Conservation (phyloP, 2,113 vertebrate genomes). For the Anolis sagrei region DNA sequence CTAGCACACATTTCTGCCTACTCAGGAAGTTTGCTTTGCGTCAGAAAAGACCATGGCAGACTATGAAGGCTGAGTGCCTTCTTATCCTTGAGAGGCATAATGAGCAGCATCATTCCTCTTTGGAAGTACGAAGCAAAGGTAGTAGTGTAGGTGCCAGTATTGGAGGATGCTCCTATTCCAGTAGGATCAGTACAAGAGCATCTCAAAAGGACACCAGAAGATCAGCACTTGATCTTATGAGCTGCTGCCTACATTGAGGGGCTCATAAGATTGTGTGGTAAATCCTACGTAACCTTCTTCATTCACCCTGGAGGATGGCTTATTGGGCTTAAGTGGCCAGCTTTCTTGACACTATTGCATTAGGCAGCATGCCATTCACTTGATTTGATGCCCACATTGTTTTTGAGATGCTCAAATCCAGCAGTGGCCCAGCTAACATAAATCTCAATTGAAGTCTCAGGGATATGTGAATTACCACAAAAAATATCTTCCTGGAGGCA, state of each 20-base stretch:
- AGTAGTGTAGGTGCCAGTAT: neutral
- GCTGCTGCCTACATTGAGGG: neutral
- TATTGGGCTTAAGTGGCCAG: neutral
- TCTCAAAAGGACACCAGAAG: neutral
- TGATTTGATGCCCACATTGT: neutral
- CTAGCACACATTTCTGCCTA: neutral
- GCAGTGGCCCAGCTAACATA: neutral
- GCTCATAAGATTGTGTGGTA: slow-evolving; percentile 5
- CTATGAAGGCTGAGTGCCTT: neutral
- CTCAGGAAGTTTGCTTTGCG: neutral
- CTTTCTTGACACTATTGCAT: neutral
- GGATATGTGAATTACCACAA: neutral
- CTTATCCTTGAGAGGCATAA: neutral
- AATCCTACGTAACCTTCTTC: slow-evolving; percentile 3
- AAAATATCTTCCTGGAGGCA: neutral
- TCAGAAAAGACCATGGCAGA: neutral
- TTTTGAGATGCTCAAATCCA: neutral
- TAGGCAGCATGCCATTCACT: neutral
- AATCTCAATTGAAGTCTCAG: neutral
- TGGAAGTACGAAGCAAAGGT: neutral
- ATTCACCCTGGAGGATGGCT: neutral
- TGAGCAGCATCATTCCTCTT: neutral
- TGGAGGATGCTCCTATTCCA: neutral
- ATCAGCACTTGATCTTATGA: neutral
- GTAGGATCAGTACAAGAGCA: no score